Percentiles rank a stretch among this genome's conserved stretches.
phyloP scores from a whole-genome alignment of 2,888 invertebrate genomes.

The Tinea semifulvella region DNA sequence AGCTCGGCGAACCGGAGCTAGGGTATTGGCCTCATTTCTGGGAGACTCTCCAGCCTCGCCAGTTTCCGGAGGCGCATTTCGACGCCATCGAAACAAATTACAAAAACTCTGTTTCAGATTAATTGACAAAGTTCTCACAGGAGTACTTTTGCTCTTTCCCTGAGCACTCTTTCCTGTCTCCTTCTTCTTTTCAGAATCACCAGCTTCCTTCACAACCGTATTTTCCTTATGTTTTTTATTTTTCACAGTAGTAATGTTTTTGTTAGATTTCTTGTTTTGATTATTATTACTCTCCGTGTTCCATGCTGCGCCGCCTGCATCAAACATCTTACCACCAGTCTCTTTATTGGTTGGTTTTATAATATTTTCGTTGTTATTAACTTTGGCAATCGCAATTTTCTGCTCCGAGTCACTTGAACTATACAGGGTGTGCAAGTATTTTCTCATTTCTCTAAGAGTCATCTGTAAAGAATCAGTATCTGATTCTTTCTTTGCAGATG shows the following conservation, averaged over 20 bases:
- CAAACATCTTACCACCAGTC: conserved; percentile 30
- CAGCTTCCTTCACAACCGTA: conserved; percentile 34
- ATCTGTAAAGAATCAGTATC: conserved; percentile 79
- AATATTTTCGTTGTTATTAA: not conserved
- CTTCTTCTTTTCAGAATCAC: conserved; percentile 46
- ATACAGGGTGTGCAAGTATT: conserved; percentile 83
- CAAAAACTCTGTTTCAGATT: conserved; percentile 86
- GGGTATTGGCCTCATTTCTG: not conserved
- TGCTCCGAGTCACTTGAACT: conserved; percentile 74
- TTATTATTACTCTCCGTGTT: conserved; percentile 50
- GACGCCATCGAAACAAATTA: conserved; percentile 80
- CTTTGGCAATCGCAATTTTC: conserved; percentile 33
- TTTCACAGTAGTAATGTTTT: conserved; percentile 68
- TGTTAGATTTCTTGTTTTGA: conserved; percentile 48
- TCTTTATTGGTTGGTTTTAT: conserved; percentile 5
- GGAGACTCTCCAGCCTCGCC: conserved; percentile 30
- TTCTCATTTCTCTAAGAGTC: conserved; percentile 85
- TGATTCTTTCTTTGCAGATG: conserved; percentile 69
- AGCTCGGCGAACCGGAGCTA: conserved; percentile 36
- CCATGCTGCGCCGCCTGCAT: conserved; percentile 31
- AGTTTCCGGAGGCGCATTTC: conserved; percentile 33
- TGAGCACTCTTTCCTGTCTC: conserved; percentile 47
- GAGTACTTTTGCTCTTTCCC: conserved; percentile 67
- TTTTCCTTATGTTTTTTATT: conserved; percentile 66
- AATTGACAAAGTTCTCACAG: conserved; percentile 72